Conservation (phyloP, 2,888 invertebrate genomes). For the Phyllotreta striolata region DNA sequence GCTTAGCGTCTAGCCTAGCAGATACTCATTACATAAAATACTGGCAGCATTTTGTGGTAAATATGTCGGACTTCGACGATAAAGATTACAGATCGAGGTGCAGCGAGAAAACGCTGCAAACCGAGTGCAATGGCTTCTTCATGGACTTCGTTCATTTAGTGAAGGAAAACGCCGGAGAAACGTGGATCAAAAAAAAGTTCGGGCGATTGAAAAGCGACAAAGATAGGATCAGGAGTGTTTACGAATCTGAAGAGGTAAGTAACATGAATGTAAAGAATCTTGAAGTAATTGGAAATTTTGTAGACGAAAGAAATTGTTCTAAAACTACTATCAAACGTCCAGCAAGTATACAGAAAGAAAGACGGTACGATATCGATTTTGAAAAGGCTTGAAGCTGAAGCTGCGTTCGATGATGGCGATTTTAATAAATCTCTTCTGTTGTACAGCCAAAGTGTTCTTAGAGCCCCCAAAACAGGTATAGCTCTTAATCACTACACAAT, state of each 20-base stretch:
- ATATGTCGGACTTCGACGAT: slow-evolving; percentile 30
- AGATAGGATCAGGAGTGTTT: slow-evolving; percentile 67
- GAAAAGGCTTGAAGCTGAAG: slow-evolving; percentile 70
- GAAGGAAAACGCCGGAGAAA: slow-evolving; percentile 63
- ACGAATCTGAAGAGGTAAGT: slow-evolving; percentile 64
- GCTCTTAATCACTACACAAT: background rate
- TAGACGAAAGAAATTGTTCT: slow-evolving; percentile 37
- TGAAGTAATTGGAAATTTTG: slow-evolving; percentile 10
- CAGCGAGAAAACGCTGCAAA: slow-evolving; percentile 78
- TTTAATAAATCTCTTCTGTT: slow-evolving; percentile 68
- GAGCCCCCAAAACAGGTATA: slow-evolving; percentile 73
- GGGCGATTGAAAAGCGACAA: slow-evolving; percentile 67
- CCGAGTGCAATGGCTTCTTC: slow-evolving; percentile 79
- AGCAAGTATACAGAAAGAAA: slow-evolving; percentile 73
- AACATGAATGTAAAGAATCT: background rate
- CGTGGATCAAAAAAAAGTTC: slow-evolving; percentile 70
- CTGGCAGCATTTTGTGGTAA: background rate
- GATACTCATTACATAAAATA: too few relatives aligned
- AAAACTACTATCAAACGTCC: slow-evolving; percentile 67
- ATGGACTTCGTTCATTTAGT: slow-evolving; percentile 71
- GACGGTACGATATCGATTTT: slow-evolving; percentile 69
- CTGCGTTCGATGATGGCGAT: slow-evolving; percentile 65
- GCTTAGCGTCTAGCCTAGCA: too few relatives aligned
- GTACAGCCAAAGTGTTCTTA: slow-evolving; percentile 76
- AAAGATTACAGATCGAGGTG: slow-evolving; percentile 69